Evolutionary conservation across 2,888 invertebrate species (phyloP).

Genomic region (Dorcus hopei): DNA sequence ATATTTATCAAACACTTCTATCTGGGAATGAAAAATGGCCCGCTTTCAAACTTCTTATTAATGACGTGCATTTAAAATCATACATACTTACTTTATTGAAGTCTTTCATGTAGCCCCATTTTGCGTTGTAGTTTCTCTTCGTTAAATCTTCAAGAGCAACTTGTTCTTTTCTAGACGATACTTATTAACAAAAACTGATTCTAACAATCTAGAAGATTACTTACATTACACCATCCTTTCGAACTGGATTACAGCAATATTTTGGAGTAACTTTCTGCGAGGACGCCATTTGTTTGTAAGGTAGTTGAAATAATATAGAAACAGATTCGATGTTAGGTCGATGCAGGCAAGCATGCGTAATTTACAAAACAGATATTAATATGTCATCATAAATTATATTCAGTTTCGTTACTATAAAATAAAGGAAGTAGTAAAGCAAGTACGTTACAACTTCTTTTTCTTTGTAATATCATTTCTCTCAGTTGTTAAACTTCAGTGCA

Average conservation of each 20-base stretch:
- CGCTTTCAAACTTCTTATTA: not conserved
- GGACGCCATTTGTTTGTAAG: no score
- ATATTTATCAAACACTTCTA: not conserved
- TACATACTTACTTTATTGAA: conserved; percentile 35
- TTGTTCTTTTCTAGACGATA: conserved; percentile 39
- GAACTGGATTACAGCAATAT: conserved; percentile 16
- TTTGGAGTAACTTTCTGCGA: not conserved
- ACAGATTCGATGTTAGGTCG: no score
- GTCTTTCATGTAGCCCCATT: conserved; percentile 43
- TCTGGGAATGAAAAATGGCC: not conserved
- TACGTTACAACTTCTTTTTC: no score
- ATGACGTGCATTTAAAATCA: not conserved
- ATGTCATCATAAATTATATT: no score
- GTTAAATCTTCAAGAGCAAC: conserved; percentile 38
- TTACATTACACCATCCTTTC: conserved; percentile 30
- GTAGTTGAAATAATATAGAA: no score
- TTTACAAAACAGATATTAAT: no score
- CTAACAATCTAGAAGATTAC: not conserved
- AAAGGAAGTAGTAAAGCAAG: no score
- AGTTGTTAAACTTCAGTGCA: no score
- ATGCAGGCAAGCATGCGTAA: no score
- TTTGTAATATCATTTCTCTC: no score
- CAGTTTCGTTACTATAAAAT: no score
- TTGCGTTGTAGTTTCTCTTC: conserved; percentile 35
- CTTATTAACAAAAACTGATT: no score